Conservation (phyloP, 2,113 vertebrate genomes). For the Bubo blakistoni region DNA sequence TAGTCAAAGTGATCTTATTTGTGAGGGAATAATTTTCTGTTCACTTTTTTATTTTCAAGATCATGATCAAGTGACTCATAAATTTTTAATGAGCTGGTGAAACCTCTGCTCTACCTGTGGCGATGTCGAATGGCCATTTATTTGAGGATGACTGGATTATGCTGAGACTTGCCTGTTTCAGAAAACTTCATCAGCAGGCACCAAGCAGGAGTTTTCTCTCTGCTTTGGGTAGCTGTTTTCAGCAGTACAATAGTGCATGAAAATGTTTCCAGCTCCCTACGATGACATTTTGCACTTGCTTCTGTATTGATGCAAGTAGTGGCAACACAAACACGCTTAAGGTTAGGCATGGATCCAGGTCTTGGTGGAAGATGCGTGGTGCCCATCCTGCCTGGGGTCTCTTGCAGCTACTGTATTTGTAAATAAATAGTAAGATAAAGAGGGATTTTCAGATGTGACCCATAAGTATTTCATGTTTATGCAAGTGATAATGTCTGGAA, state of each 20-base stretch:
- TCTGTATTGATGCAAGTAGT: background rate
- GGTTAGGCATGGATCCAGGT: background rate
- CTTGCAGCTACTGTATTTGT: background rate
- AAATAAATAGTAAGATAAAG: background rate
- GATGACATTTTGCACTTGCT: background rate
- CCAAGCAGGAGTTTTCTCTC: background rate
- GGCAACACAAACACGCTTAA: background rate
- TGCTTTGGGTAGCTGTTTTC: background rate
- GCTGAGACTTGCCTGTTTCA: background rate
- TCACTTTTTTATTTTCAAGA: background rate
- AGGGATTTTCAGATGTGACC: background rate
- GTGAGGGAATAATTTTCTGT: background rate
- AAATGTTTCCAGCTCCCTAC: background rate
- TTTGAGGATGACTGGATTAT: background rate
- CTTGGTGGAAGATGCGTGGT: background rate
- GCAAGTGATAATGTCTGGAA: background rate
- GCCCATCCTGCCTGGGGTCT: background rate
- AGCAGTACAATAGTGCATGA: background rate
- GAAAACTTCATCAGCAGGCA: background rate
- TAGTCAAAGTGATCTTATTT: conserved; percentile 41
- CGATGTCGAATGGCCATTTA: background rate
- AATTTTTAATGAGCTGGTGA: background rate
- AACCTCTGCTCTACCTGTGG: background rate
- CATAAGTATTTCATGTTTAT: background rate
- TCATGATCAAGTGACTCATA: background rate